Percentiles rank a stretch among this genome's conserved stretches.
Evolutionary conservation across 2,888 invertebrate genomes (phyloP).

Genomic region (Thyatira batis): DNA sequence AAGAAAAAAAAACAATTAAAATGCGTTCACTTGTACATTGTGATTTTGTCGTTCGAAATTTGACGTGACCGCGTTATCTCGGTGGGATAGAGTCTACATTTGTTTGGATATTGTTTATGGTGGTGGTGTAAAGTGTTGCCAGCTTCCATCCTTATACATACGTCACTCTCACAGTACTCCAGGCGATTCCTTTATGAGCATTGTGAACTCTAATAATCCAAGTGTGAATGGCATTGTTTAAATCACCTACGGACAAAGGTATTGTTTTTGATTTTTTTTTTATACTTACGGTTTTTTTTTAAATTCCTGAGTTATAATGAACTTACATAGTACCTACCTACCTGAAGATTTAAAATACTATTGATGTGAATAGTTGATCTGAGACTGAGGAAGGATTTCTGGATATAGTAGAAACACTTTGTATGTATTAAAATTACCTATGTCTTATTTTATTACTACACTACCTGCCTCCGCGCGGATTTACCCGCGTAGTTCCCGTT

Average conservation of each 20-base stretch:
- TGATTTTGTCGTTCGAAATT: constrained; percentile 1
- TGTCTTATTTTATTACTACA: too few species aligned
- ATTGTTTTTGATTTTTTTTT: constrained; percentile 32
- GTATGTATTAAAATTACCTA: too few species aligned
- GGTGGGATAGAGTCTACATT: constrained; percentile 34
- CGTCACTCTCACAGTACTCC: constrained; percentile 57
- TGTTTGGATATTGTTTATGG: constrained; percentile 12
- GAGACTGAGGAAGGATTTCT: too few species aligned
- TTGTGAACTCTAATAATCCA: constrained; percentile 71
- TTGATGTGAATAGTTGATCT: too few species aligned
- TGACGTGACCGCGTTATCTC: constrained; percentile 17
- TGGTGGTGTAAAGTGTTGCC: constrained; percentile 19
- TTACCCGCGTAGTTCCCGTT: too few species aligned
- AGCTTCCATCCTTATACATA: constrained; percentile 55
- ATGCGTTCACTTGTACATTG: constrained; percentile 52
- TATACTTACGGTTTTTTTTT: not conserved
- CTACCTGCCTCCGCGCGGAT: too few species aligned
- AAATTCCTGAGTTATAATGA: not conserved
- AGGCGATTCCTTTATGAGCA: constrained; percentile 74
- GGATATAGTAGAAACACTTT: too few species aligned
- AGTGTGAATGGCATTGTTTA: constrained; percentile 71
- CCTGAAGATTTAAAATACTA: too few species aligned
- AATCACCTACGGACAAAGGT: constrained; percentile 53
- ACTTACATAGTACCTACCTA: not conserved
- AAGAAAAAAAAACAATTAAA: constrained; percentile 73